phyloP scores from a whole-genome alignment of 2,113 vertebrate species.

The Nymphicus hollandicus region DNA sequence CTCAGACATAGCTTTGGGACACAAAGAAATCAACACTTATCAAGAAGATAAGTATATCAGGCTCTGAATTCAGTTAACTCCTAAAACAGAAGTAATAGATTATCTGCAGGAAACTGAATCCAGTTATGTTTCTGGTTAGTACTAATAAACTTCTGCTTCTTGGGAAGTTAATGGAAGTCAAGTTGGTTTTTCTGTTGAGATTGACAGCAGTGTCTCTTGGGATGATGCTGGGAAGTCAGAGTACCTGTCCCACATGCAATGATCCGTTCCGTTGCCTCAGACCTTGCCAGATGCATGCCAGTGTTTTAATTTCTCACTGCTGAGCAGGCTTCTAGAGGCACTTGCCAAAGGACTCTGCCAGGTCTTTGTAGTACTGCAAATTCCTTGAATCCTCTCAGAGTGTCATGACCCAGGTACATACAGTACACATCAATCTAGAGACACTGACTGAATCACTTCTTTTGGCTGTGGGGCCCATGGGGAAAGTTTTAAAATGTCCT shows the following conservation, averaged over 20 bases:
- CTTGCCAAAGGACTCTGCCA: neutral
- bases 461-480: neutral
- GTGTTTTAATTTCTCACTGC: neutral
- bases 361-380: neutral
- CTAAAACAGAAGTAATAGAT: neutral
- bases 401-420: neutral
- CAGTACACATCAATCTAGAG: neutral
- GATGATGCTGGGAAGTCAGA: neutral
- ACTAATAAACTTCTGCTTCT: neutral
- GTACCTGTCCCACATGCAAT: neutral
- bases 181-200: neutral
- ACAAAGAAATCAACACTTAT: neutral
- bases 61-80: neutral
- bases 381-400: neutral
- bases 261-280: neutral
- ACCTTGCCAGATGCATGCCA: neutral
- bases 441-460: neutral
- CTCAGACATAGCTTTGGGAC: neutral
- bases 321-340: neutral
- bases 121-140: neutral
- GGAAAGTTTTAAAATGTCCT: neutral
- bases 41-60: neutral
- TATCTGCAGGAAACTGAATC: neutral
- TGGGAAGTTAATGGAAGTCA: neutral
- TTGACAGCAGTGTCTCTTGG: neutral